phyloP scores from a whole-genome alignment of 2,113 vertebrate genomes.

The Opisthocomus hoazin region DNA sequence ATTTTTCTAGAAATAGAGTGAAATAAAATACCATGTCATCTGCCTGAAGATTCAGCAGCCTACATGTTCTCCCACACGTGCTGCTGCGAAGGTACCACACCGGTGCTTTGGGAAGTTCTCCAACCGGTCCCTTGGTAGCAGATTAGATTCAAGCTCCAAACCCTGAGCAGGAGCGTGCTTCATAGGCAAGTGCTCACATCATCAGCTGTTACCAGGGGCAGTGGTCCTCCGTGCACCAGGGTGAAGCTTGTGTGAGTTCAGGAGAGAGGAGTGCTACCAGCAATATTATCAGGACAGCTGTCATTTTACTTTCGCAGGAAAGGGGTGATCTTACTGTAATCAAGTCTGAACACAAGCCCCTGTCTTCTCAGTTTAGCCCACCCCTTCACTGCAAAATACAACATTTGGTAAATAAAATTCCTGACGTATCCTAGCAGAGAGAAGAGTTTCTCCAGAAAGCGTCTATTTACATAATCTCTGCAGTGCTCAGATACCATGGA shows the following conservation, averaged over 20 bases:
- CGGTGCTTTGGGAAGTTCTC: background rate
- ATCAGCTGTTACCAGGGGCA: background rate
- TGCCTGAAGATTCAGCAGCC: constrained; percentile 39
- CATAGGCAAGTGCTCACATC: background rate
- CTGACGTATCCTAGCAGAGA: background rate
- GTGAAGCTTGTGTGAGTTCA: background rate
- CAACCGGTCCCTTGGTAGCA: background rate
- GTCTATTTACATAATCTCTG: constrained; percentile 20
- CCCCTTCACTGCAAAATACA: background rate
- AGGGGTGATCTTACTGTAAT: background rate
- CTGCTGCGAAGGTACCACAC: background rate
- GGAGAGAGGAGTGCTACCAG: background rate
- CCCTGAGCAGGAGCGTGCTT: background rate
- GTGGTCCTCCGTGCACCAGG: background rate
- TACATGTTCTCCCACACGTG: background rate
- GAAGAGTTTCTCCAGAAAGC: background rate
- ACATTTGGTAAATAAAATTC: background rate
- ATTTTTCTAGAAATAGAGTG: constrained; percentile 46
- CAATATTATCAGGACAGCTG: background rate
- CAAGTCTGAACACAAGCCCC: background rate
- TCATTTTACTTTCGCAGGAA: background rate
- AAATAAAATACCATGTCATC: constrained; percentile 41
- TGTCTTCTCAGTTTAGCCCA: background rate
- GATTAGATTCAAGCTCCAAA: background rate
- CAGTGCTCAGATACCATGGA: background rate